phyloP scores from a whole-genome alignment of 1,140 invertebrate genomes.

The Trachymyrmex cornetzi region DNA sequence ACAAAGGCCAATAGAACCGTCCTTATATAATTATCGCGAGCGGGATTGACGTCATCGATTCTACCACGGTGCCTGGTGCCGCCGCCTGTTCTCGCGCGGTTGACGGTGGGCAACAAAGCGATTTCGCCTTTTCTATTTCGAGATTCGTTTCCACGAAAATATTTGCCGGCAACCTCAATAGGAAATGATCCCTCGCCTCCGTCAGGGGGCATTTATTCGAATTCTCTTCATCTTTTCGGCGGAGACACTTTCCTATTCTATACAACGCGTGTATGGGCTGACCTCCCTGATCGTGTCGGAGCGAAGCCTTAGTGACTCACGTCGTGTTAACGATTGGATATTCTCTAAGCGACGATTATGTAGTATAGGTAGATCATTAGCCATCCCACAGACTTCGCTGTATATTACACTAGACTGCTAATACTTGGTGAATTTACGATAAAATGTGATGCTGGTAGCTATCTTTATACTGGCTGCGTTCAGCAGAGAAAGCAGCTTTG shows the following conservation, averaged over 20 bases:
- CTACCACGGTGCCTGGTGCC: slow-evolving; percentile 56
- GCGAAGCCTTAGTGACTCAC: neutral
- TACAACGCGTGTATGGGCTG: neutral
- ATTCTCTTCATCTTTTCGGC: slow-evolving; percentile 7
- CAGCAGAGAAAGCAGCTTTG: too few species aligned
- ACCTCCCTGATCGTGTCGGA: neutral
- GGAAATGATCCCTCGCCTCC: neutral
- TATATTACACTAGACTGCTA: too few species aligned
- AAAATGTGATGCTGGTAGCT: too few species aligned
- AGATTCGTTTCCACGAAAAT: slow-evolving; percentile 61
- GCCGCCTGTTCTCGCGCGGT: slow-evolving; percentile 22
- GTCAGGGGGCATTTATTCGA: neutral
- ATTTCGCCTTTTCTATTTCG: slow-evolving; percentile 43
- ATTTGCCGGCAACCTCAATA: slow-evolving; percentile 12
- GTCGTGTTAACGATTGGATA: neutral
- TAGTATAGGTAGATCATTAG: neutral
- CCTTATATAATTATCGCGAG: slow-evolving; percentile 81
- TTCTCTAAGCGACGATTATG: too few species aligned
- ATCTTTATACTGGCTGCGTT: too few species aligned
- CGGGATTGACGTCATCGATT: slow-evolving; percentile 82
- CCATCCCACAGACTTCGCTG: too few species aligned
- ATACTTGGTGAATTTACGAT: too few species aligned
- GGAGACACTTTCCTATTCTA: neutral
- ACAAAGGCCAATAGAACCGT: slow-evolving; percentile 80
- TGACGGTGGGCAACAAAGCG: neutral